phyloP scores from a whole-genome alignment of 2,888 invertebrate species.

The Tribolium freemani region DNA sequence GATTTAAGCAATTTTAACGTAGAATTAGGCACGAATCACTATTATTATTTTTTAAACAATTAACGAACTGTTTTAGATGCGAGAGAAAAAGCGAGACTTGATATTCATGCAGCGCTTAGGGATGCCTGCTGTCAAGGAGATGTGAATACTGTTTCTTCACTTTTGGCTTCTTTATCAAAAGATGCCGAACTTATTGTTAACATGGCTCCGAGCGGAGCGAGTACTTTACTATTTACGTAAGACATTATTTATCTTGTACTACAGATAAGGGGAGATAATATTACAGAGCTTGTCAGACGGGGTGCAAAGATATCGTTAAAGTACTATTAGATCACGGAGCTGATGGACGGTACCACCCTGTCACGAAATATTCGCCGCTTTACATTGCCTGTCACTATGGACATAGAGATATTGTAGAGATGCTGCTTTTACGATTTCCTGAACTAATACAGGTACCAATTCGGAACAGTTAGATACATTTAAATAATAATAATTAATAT shows the following conservation, averaged over 20 bases:
- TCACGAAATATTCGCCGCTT: constrained; percentile 92
- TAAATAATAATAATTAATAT: too few species aligned
- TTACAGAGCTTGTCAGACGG: constrained; percentile 87
- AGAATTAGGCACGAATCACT: constrained; percentile 62
- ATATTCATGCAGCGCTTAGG: constrained; percentile 82
- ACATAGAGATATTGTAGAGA: constrained; percentile 80
- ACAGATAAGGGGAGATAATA: not conserved
- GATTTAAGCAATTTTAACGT: constrained; percentile 74
- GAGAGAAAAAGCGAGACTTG: constrained; percentile 80
- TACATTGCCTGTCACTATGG: constrained; percentile 93
- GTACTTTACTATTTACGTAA: constrained; percentile 88
- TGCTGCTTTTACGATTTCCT: constrained; percentile 86
- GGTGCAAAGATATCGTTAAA: constrained; percentile 83
- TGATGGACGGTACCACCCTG: constrained; percentile 90
- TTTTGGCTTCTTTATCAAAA: constrained; percentile 76
- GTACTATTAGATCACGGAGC: constrained; percentile 85
- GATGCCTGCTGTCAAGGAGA: constrained; percentile 85
- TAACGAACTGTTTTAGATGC: constrained; percentile 70
- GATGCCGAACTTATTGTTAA: constrained; percentile 85
- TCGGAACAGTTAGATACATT: too few species aligned
- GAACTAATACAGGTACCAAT: constrained; percentile 79
- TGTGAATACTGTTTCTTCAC: constrained; percentile 74
- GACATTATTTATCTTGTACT: not conserved
- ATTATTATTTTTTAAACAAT: not conserved
- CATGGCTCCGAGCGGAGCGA: constrained; percentile 89